Evolutionary conservation across 2,113 vertebrate genomes (phyloP).

Genomic region (Tapirus terrestris): DNA sequence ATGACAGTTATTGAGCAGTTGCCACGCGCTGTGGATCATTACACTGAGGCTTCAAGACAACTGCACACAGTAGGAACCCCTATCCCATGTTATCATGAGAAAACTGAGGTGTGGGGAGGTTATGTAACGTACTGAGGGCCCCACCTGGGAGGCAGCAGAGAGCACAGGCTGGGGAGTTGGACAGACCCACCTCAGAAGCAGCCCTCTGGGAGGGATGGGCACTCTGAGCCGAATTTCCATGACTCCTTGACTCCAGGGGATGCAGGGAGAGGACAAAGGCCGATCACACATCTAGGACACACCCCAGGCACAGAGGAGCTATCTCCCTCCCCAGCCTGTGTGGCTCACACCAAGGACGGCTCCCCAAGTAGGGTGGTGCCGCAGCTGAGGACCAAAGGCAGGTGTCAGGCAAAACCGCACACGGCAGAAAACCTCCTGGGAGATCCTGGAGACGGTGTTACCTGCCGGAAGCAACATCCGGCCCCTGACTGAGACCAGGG

Average conservation of each 20-base stretch:
- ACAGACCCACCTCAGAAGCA: not conserved
- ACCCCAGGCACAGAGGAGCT: not conserved
- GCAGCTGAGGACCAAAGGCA: not conserved
- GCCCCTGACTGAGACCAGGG: not conserved
- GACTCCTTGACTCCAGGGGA: too few relatives aligned
- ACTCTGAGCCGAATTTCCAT: not conserved
- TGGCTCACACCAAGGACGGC: too few relatives aligned
- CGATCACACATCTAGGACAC: not conserved
- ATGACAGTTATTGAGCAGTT: not conserved
- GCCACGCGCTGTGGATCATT: rapidly evolving
- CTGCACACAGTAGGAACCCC: not conserved
- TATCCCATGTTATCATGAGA: not conserved
- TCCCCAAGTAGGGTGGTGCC: not conserved
- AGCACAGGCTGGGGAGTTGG: not conserved
- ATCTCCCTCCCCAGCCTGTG: not conserved
- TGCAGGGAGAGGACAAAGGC: not conserved
- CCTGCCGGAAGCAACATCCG: not conserved
- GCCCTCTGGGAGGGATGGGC: too few relatives aligned
- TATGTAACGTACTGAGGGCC: too few relatives aligned
- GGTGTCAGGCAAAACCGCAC: not conserved
- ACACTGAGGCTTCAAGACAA: not conserved
- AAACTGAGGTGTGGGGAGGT: not conserved
- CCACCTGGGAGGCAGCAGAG: not conserved
- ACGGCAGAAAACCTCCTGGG: not conserved
- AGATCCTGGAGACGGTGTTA: not conserved